These are phyloP conservation scores for Tenthredo notha DNA, from an alignment of 2,888 invertebrate species.

Conservation along the genomic window DNA sequence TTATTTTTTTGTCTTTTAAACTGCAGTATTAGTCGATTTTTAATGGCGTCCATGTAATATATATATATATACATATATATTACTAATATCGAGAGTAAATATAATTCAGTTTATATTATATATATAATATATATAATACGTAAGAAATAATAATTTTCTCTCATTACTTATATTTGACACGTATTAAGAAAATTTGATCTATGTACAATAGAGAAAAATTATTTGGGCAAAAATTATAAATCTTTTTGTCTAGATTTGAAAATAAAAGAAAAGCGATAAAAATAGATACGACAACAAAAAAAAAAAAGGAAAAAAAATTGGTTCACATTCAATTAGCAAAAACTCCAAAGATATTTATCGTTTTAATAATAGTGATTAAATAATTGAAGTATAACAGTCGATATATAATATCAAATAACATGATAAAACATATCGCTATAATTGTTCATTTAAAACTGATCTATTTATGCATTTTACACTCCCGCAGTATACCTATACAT, in stretches of 20 bases:
- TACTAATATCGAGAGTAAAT: slow-evolving; percentile 1
- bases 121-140: not conserved
- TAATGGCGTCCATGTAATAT: slow-evolving; percentile 45
- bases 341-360: not conserved
- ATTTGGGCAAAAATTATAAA: not conserved
- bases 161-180: not conserved
- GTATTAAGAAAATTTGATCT: too few relatives aligned
- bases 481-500: not conserved
- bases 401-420: not conserved
- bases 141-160: not conserved
- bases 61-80: not conserved
- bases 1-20: slow-evolving; percentile 29
- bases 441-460: not conserved
- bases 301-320: not conserved
- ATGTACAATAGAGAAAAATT: not conserved
- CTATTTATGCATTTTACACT: not conserved
- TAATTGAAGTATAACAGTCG: not conserved
- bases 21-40: slow-evolving; percentile 24
- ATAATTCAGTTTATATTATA: slow-evolving; percentile 8
- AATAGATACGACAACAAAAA: not conserved
- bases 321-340: not conserved
- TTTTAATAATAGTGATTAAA: slow-evolving; percentile 2
- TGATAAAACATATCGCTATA: slow-evolving; percentile 11
- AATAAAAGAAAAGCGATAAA: not conserved
- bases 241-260: not conserved